These are phyloP conservation scores for Drosophila diplacantha DNA, from an alignment of 2,888 invertebrate genomes.

Conservation along the genomic window DNA sequence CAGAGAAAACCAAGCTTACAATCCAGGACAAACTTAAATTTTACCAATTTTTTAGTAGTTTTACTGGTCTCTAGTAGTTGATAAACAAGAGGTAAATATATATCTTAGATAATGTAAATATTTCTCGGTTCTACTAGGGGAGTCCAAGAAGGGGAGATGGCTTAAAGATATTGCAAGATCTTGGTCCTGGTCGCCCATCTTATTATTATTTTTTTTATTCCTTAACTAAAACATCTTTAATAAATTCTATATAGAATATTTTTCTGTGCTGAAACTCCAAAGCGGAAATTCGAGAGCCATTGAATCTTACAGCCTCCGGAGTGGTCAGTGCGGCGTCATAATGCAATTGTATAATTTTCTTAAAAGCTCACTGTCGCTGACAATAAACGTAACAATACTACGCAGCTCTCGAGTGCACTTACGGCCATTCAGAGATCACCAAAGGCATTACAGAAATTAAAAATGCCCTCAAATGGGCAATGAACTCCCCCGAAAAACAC, in stretches of 20 bases:
- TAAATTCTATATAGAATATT: too few species aligned
- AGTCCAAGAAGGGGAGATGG: neutral
- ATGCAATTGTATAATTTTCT: slow-evolving; percentile 72
- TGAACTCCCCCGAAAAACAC: slow-evolving; percentile 47
- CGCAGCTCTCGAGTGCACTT: slow-evolving; percentile 50
- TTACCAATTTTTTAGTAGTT: too few species aligned
- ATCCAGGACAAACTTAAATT: too few species aligned
- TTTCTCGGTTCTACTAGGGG: too few species aligned
- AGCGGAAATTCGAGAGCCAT: neutral
- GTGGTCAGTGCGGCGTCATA: slow-evolving; percentile 67
- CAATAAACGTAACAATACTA: slow-evolving; percentile 34
- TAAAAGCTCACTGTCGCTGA: slow-evolving; percentile 57
- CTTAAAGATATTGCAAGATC: neutral
- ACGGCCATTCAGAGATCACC: slow-evolving; percentile 44
- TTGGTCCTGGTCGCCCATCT: neutral
- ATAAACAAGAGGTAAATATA: too few species aligned
- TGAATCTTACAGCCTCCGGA: slow-evolving; percentile 9
- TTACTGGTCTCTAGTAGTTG: too few species aligned
- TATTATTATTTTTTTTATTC: too few species aligned
- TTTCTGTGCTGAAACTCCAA: neutral
- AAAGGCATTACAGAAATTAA: slow-evolving; percentile 64
- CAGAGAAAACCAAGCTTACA: neutral
- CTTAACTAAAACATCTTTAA: too few species aligned
- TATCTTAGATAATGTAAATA: too few species aligned
- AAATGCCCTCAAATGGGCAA: slow-evolving; percentile 56